Conservation (phyloP, 2,888 invertebrate species). For the Pomacea canaliculata region DNA sequence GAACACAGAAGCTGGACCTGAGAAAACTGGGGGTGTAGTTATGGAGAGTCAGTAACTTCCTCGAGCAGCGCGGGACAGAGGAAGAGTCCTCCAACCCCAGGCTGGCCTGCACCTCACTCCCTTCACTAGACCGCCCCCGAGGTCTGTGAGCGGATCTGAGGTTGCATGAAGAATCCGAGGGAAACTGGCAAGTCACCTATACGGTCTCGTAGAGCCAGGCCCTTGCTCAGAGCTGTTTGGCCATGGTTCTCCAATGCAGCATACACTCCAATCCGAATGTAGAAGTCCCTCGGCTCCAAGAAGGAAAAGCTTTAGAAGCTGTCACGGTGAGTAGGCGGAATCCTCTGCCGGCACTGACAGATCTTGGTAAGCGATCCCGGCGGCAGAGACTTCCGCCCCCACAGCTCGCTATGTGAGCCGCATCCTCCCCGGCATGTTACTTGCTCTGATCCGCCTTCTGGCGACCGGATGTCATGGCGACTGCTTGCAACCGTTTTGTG, state of each 20-base stretch:
- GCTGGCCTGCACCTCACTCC: too few relatives aligned
- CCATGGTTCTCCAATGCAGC: neutral
- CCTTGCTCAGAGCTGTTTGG: neutral
- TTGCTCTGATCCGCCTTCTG: too few relatives aligned
- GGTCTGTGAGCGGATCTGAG: too few relatives aligned
- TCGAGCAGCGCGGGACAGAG: too few relatives aligned
- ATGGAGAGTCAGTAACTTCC: too few relatives aligned
- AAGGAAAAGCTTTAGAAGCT: too few relatives aligned
- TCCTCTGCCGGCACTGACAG: constrained; percentile 19
- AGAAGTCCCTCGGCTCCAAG: too few relatives aligned
- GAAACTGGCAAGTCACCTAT: neutral
- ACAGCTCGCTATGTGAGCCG: constrained; percentile 1
- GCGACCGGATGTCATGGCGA: too few relatives aligned
- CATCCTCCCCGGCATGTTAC: neutral
- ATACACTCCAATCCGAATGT: too few relatives aligned
- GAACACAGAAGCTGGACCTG: neutral
- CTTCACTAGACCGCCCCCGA: too few relatives aligned
- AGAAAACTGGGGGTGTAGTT: neutral
- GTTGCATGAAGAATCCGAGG: neutral
- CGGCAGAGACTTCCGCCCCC: constrained; percentile 26
- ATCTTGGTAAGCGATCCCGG: constrained; percentile 17
- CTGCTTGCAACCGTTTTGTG: too few relatives aligned
- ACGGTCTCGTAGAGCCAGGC: neutral
- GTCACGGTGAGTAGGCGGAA: constrained; percentile 18
- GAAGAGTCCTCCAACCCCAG: too few relatives aligned